A percentile compares a stretch with the other conserved stretches of the same genome.
Conservation (phyloP, 1,140 invertebrate species). For the Nymphalis io region DNA sequence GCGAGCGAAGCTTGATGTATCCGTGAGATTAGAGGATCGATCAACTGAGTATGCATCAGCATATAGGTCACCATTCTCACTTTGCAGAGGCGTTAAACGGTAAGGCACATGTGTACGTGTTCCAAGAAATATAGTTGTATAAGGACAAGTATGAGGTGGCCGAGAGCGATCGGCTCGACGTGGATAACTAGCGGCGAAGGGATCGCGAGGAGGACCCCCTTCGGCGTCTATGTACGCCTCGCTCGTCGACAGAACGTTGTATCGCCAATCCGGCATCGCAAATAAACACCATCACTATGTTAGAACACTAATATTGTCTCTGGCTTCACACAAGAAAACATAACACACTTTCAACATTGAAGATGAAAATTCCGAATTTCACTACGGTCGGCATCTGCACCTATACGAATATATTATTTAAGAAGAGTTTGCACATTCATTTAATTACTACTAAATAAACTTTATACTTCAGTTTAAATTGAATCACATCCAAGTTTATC, state of each 20-base stretch:
- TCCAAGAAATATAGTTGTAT: constrained; percentile 73
- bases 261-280: constrained; percentile 79
- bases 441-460: constrained; percentile 13
- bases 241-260: constrained; percentile 79
- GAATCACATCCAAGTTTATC: neutral
- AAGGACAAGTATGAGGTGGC: constrained; percentile 70
- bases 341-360: constrained; percentile 49
- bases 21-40: constrained; percentile 78
- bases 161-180: constrained; percentile 67
- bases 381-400: constrained; percentile 57
- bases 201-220: constrained; percentile 56
- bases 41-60: constrained; percentile 76
- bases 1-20: constrained; percentile 78
- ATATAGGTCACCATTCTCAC: constrained; percentile 61
- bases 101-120: constrained; percentile 60
- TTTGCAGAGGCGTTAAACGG: constrained; percentile 55
- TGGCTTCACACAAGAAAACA: constrained; percentile 42
- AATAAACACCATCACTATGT: constrained; percentile 66
- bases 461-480: neutral
- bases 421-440: constrained; percentile 2
- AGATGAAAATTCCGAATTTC: constrained; percentile 46
- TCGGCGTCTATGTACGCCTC: constrained; percentile 74
- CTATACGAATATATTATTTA: constrained; percentile 50
- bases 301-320: constrained; percentile 42
- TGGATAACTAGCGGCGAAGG: constrained; percentile 70